A percentile compares a stretch with the other conserved stretches of the same genome.
These are phyloP conservation scores for Leptinotarsa peninsularis DNA, from an alignment of 2,888 invertebrate genomes.

Conservation along the genomic window DNA sequence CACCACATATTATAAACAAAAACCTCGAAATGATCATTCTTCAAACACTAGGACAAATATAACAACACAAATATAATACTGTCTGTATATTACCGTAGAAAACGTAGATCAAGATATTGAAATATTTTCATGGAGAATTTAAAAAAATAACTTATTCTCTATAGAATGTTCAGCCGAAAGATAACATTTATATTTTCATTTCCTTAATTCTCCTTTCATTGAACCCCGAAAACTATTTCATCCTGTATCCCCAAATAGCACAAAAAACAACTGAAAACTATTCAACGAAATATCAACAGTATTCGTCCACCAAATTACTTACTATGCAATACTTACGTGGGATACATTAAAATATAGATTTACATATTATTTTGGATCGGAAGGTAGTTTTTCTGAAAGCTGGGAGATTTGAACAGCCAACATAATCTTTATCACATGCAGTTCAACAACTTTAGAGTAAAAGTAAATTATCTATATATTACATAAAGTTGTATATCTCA, in stretches of 20 bases:
- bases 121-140: too few relatives aligned
- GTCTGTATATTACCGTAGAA: too few relatives aligned
- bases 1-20: too few relatives aligned
- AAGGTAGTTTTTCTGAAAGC: constrained; percentile 53
- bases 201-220: too few relatives aligned
- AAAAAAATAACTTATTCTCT: too few relatives aligned
- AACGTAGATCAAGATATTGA: too few relatives aligned
- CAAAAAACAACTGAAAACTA: neutral
- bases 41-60: too few relatives aligned
- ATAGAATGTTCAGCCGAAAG: too few relatives aligned
- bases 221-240: neutral
- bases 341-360: constrained; percentile 1
- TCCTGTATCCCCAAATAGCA: neutral
- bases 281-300: constrained; percentile 1
- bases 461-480: constrained; percentile 53
- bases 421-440: constrained; percentile 66
- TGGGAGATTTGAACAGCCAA: constrained; percentile 61
- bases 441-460: constrained; percentile 61
- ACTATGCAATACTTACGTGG: constrained; percentile 13
- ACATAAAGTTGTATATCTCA: constrained; percentile 48
- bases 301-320: constrained; percentile 8
- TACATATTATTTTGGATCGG: constrained; percentile 48
- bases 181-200: too few relatives aligned
- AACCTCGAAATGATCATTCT: too few relatives aligned
- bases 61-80: too few relatives aligned